phyloP scores from a whole-genome alignment of 1,140 invertebrate genomes.

The Ceratitis capitata region DNA sequence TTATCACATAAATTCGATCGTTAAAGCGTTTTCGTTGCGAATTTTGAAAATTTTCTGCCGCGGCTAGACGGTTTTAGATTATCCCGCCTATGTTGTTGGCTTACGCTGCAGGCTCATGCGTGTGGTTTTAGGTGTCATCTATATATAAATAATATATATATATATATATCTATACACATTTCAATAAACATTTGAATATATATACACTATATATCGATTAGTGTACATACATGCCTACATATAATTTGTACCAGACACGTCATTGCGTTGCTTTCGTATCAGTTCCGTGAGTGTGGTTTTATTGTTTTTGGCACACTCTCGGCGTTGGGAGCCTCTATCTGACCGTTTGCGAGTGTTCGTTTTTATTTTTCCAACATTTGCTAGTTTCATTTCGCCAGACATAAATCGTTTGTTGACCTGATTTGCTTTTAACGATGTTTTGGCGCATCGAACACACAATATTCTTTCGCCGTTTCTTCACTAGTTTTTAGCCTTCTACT shows the following conservation, averaged over 20 bases:
- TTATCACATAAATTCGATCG: too few species aligned
- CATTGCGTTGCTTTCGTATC: not conserved
- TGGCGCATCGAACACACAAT: not conserved
- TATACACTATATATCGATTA: not conserved
- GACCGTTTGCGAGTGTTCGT: not conserved
- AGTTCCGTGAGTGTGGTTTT: not conserved
- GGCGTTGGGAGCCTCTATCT: not conserved
- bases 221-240: not conserved
- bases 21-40: too few species aligned
- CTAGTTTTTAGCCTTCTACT: not conserved
- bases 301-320: not conserved
- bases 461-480: not conserved
- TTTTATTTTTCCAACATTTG: not conserved
- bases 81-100: not conserved
- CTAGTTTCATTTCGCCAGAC: not conserved
- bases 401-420: slow-evolving; percentile 39
- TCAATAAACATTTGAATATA: too few species aligned
- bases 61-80: not conserved
- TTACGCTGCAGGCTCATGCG: too few species aligned
- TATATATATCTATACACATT: too few species aligned
- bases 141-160: not conserved
- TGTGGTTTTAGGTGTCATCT: not conserved
- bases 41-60: not conserved
- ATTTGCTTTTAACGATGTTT: slow-evolving; percentile 17
- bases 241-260: not conserved